A percentile compares a stretch with the other conserved stretches of the same genome.
phyloP scores from a whole-genome alignment of 2,888 invertebrate species.

The Cerastis leucographa region DNA sequence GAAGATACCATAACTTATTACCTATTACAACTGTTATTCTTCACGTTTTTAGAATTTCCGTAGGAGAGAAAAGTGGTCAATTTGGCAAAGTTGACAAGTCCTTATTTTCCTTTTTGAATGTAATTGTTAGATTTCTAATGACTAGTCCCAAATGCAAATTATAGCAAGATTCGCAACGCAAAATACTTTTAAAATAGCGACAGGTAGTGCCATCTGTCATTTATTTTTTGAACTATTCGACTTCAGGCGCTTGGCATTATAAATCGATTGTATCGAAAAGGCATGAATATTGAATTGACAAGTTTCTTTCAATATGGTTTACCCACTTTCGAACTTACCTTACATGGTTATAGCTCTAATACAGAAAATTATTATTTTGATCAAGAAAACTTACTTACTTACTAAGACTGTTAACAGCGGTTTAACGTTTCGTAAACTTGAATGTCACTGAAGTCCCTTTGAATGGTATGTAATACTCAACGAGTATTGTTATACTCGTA shows the following conservation, averaged over 20 bases:
- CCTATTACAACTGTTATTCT: background rate
- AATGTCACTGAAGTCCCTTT: background rate
- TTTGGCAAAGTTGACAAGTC: too few relatives aligned
- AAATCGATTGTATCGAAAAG: too few relatives aligned
- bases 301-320: background rate
- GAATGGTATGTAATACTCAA: background rate
- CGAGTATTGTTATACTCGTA: too few relatives aligned
- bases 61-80: background rate
- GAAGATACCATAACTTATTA: background rate
- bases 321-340: too few relatives aligned
- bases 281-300: slow-evolving; percentile 2
- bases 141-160: background rate
- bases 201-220: slow-evolving; percentile 40
- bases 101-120: too few relatives aligned
- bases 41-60: background rate
- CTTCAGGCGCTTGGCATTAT: background rate
- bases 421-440: background rate
- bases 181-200: background rate
- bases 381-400: background rate
- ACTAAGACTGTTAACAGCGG: background rate
- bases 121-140: background rate
- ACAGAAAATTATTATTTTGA: too few relatives aligned
- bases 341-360: background rate
- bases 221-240: background rate
- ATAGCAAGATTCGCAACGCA: background rate